Evolutionary conservation across 2,113 vertebrate genomes (phyloP).

Genomic region (Montifringilla adamsi): DNA sequence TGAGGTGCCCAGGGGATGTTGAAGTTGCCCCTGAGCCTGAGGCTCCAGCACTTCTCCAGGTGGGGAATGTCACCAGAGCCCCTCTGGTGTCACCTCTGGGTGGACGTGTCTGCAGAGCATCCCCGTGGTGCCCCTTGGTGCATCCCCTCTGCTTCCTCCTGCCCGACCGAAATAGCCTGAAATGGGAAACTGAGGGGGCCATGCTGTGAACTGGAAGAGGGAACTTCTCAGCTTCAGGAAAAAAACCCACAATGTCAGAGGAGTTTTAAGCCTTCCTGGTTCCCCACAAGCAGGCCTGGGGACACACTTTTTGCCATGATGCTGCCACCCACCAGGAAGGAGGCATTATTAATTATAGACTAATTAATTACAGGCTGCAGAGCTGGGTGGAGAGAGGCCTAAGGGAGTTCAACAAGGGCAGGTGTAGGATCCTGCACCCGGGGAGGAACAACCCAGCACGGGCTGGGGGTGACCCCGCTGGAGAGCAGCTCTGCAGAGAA

Average conservation of each 20-base stretch:
- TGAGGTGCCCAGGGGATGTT: fast-evolving
- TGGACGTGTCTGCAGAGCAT: neutral
- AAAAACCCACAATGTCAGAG: fast-evolving
- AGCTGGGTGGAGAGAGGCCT: neutral
- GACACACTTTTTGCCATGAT: neutral
- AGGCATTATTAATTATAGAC: neutral
- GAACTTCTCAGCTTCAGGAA: neutral
- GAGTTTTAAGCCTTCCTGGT: neutral
- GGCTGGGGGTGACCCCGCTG: neutral
- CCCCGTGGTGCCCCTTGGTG: fast-evolving
- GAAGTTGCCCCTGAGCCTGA: neutral
- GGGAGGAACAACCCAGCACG: neutral
- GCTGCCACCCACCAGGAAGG: neutral
- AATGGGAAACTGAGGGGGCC: constrained; percentile 6
- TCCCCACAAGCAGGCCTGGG: neutral
- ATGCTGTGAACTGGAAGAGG: neutral
- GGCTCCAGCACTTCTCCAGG: neutral
- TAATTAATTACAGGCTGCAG: neutral
- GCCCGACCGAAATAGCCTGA: neutral
- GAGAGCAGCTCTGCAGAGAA: neutral
- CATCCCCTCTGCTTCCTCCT: constrained; percentile 1
- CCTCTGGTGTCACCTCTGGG: neutral
- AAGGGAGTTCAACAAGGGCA: neutral
- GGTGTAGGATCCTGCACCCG: neutral
- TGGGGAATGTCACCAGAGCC: fast-evolving